Evolutionary conservation across 2,888 invertebrate genomes (phyloP), one percentile per base, ranked within the genome.

Genomic region (Oxytorus armatus): DNA sequence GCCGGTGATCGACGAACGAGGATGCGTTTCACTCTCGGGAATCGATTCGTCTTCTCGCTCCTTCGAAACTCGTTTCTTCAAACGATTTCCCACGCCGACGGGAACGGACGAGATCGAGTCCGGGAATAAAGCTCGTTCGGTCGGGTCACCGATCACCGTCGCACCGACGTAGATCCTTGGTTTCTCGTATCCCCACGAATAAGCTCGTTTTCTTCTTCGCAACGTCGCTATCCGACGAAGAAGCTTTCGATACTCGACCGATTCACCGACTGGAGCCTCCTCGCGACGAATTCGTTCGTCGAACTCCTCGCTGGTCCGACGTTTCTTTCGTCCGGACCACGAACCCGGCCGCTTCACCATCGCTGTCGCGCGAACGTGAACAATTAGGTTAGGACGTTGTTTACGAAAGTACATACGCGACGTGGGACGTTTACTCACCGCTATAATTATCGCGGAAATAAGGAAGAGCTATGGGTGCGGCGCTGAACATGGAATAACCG

Each of bases 41-140:
- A 21, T 25, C 36, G 72, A 42, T 51, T 82, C 81, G 63, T 77
- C 66, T 63, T n/a, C 80, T 65, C 25, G 80, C 82, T 21, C 66
- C 70, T 47, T 88, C 88, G 33, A 88, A 88, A 10, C 88, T 88
- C 0, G 88, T 86, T 66, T 88, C 88, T 25, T 88, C 87, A 42
- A 88, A 14, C 68, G 83, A 65, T 84, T 83, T 55, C 83, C 83
- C 5, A 83, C 87, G 18, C 83, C 83, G 65, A 85, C 83, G 3
- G 86, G 82, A 10, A 63, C 8, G 2, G 53, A 72, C 33, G 61
- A 57, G 39, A 10, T 33, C 16, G 55, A 14, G 44, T 55, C 39
- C 39, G 39, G 33, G 4, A 33, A 5, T 3, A 33, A 7, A 33
- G 33, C n/a, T n/a, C n/a, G 33, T 3, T 33, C 33, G 33, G 33